These are phyloP conservation scores for Nemopilema nomurai DNA, from an alignment of 30 jellyfish, hydroid and myxozoan genomes.

Conservation along the genomic window DNA sequence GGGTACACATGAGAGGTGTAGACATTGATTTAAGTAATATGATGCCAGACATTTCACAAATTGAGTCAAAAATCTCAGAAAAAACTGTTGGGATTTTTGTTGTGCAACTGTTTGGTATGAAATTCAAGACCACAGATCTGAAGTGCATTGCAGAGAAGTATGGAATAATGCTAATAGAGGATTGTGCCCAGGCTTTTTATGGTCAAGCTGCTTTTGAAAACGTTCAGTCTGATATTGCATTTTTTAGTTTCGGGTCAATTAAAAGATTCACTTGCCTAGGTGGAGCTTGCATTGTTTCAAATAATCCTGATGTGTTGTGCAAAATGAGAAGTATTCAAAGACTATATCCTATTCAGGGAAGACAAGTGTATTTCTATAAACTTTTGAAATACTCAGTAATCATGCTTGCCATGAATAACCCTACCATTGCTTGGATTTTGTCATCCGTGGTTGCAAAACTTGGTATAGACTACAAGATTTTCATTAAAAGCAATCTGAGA, in stretches of 20 bases:
- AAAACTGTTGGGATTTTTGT: slow-evolving; percentile 61
- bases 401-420: slow-evolving; percentile 23
- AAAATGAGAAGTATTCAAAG: slow-evolving; percentile 45
- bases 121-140: slow-evolving; percentile 18
- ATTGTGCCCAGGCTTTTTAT: slow-evolving; percentile 72
- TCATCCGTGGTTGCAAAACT: slow-evolving; percentile 6
- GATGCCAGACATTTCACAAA: slow-evolving; percentile 39
- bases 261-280: slow-evolving; percentile 63
- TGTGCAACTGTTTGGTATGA: slow-evolving; percentile 64
- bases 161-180: slow-evolving; percentile 49
- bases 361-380: slow-evolving; percentile 18
- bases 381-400: slow-evolving; percentile 17
- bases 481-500: slow-evolving; percentile 30
- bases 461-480: slow-evolving; percentile 34
- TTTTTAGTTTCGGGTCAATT: slow-evolving; percentile 68
- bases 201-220: slow-evolving; percentile 34
- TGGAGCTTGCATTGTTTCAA: slow-evolving; percentile 49
- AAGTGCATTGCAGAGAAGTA: slow-evolving; percentile 40
- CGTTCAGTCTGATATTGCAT: slow-evolving; percentile 43
- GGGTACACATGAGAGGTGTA: slow-evolving; percentile 46
- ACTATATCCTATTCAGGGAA: slow-evolving; percentile 29
- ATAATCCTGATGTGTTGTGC: slow-evolving; percentile 8
- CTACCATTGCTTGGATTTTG: slow-evolving; percentile 22
- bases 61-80: slow-evolving; percentile 21
- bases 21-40: slow-evolving; percentile 43